Percentiles rank a stretch among this genome's conserved stretches.
phyloP scores from a whole-genome alignment of 92 coral and sea anemone species.

The Palythoa grandiflora region DNA sequence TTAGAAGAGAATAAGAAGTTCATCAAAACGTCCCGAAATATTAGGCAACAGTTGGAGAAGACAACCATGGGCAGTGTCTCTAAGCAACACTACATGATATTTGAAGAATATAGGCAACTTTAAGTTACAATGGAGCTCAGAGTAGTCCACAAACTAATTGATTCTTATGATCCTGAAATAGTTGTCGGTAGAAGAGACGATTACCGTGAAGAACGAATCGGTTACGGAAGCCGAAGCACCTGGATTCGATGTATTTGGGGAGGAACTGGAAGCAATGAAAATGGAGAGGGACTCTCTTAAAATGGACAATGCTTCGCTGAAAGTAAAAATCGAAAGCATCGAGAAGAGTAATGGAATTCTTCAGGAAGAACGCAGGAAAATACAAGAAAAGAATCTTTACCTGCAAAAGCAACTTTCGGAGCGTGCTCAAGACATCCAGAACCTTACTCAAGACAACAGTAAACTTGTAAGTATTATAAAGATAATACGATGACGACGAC shows the following conservation, averaged over 20 bases:
- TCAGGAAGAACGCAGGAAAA: slow-evolving; percentile 88
- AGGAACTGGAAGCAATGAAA: slow-evolving; percentile 76
- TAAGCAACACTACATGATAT: too few relatives aligned
- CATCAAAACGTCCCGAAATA: too few relatives aligned
- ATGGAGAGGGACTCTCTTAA: slow-evolving; percentile 76
- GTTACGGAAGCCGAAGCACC: slow-evolving; percentile 72
- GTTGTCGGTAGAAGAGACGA: slow-evolving; percentile 79
- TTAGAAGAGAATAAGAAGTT: too few relatives aligned
- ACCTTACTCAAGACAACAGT: slow-evolving; percentile 85
- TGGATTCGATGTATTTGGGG: slow-evolving; percentile 69
- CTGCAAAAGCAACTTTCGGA: slow-evolving; percentile 86
- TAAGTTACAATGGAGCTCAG: background rate
- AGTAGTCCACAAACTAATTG: background rate
- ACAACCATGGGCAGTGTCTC: too few relatives aligned
- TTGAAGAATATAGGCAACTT: background rate
- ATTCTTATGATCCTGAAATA: background rate
- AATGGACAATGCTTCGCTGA: slow-evolving; percentile 76
- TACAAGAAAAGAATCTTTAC: slow-evolving; percentile 82
- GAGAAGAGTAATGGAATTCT: slow-evolving; percentile 72
- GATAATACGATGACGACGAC: background rate
- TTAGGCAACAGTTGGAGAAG: too few relatives aligned
- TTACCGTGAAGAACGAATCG: slow-evolving; percentile 64
- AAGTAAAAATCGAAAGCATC: slow-evolving; percentile 65
- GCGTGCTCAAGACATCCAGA: slow-evolving; percentile 88
- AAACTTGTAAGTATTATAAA: slow-evolving; percentile 59